Evolutionary conservation across 2,797 vertebrate species (phyloP).

Genomic region (Huso huso): DNA sequence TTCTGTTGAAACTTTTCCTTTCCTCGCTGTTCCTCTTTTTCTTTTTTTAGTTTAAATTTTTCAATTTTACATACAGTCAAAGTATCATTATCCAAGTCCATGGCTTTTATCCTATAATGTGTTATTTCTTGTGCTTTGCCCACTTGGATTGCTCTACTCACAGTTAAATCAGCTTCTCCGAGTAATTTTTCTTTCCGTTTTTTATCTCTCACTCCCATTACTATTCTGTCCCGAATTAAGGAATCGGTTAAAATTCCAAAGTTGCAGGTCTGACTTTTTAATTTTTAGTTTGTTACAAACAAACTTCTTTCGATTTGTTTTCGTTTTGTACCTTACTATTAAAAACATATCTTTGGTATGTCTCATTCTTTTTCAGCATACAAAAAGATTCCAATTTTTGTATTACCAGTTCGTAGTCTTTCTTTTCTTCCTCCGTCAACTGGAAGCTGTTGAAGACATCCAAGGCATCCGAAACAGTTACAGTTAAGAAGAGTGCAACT

Average conservation of each 20-base stretch:
- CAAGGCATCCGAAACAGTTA: background rate
- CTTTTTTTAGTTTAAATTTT: no score
- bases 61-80: background rate
- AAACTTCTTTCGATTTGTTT: background rate
- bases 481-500: no score
- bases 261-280: background rate
- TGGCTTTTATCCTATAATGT: background rate
- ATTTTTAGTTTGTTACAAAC: background rate
- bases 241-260: no score
- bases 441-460: no score
- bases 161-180: background rate
- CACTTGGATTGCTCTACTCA: background rate
- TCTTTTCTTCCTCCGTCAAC: no score
- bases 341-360: no score
- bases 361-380: no score
- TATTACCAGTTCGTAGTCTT: no score
- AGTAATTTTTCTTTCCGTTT: background rate
- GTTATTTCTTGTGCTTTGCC: background rate
- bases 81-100: background rate
- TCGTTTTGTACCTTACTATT: background rate
- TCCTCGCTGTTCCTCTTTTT: no score
- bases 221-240: no score
- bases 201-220: background rate
- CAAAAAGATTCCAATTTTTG: no score
- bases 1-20: no score